Conservation (phyloP, 2,113 vertebrate species). For the Myotis yumanensis region DNA sequence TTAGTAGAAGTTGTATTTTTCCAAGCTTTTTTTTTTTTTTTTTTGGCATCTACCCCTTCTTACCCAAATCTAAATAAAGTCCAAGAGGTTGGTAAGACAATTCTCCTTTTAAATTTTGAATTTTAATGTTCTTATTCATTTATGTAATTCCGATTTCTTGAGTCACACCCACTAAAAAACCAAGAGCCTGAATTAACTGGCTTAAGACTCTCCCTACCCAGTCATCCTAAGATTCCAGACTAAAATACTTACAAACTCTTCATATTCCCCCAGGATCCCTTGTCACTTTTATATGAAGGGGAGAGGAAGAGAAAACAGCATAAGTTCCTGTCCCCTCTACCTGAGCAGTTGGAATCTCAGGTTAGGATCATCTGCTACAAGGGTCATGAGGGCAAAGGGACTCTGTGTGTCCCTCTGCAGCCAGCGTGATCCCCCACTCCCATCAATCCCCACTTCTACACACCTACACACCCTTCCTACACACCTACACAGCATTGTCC, state of each 20-base stretch:
- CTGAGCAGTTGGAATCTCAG: not conserved
- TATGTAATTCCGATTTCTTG: not conserved
- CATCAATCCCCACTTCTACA: too few relatives aligned
- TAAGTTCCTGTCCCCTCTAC: too few relatives aligned
- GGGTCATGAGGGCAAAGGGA: not conserved
- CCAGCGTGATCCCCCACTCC: too few relatives aligned
- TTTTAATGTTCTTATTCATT: not conserved
- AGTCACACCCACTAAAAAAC: not conserved
- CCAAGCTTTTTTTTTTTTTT: conserved; percentile 43
- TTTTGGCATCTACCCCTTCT: not conserved
- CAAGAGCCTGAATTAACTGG: not conserved
- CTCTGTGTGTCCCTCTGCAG: not conserved
- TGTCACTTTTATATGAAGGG: not conserved
- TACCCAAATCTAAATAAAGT: not conserved
- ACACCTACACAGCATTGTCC: not conserved
- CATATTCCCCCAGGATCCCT: not conserved
- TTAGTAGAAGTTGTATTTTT: not conserved
- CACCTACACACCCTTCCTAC: too few relatives aligned
- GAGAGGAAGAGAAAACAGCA: not conserved
- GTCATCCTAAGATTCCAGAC: not conserved
- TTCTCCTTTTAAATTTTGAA: not conserved
- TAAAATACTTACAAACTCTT: not conserved
- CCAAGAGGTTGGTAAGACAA: not conserved
- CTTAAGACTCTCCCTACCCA: not conserved
- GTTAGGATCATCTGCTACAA: not conserved